Conservation (phyloP, 2,113 vertebrate genomes). For the Saiga tatarica region DNA sequence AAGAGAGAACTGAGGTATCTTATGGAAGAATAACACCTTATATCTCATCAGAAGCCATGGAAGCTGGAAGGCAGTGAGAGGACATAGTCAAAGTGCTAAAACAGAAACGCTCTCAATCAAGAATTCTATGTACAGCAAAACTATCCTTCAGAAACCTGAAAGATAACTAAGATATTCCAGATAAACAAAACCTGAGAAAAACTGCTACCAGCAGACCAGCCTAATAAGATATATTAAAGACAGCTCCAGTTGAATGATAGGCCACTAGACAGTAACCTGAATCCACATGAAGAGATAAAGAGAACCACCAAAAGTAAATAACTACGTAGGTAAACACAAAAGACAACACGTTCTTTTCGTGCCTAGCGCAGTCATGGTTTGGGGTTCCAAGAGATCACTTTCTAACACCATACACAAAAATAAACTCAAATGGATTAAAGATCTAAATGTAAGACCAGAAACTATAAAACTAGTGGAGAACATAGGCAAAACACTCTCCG, state of each 20-base stretch:
- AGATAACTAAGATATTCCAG: neutral
- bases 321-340: neutral
- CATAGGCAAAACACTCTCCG: too few species aligned
- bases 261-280: neutral
- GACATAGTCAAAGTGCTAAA: neutral
- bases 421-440: too few species aligned
- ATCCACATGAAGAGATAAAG: neutral
- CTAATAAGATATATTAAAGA: neutral
- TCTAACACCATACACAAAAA: too few species aligned
- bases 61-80: neutral
- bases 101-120: neutral
- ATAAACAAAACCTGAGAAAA: slow-evolving; percentile 4
- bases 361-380: too few species aligned
- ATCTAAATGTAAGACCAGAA: too few species aligned
- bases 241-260: neutral
- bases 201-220: neutral
- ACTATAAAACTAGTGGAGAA: too few species aligned
- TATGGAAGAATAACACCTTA: neutral
- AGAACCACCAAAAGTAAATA: neutral
- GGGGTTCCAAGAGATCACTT: too few species aligned
- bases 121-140: neutral
- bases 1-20: neutral
- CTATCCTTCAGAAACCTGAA: neutral
- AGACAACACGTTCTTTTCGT: neutral
- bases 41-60: neutral